Evolutionary conservation across 2,888 invertebrate genomes (phyloP), one percentile per base, ranked within the genome.

Genomic region (Trichogramma evanescens): DNA sequence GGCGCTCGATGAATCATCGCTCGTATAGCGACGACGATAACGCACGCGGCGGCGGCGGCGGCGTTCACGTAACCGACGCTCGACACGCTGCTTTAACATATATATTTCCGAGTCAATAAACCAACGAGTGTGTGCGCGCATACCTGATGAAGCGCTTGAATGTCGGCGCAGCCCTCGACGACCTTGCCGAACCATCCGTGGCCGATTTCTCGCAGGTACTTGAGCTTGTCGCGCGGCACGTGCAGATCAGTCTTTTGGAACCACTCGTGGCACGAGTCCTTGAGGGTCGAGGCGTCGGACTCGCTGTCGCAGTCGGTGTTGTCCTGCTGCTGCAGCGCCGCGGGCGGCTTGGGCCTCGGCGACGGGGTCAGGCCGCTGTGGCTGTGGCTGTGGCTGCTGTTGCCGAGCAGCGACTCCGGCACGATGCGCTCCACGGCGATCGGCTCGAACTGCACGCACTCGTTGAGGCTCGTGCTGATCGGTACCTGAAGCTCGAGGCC

Each of bases 101-200:
- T 26, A 26, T 26, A 26, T 26, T 26, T 26, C 26, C 26, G 26
- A 26, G 26, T 26, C 26, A 26, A 26, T 26, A 26, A 26, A 26
- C 26, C 26, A 26, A 26, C 26, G 26, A 26, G 26, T 26, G 26
- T 26, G 26, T 26, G 26, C 26, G 26, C 43, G 10, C 51, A 53
- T 56, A 64, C 64, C 51, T 58, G 10, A 49, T 65, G 64, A 39
- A 58, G 63, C 40, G 55, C 54, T 40, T 64, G 64, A 4, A 77
- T 64, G 51, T 75, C 72, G 2, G 90, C 85, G 70, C 89, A 88
- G 6, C 91, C 90, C 78, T 89, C 89, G 4, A 92, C 87, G 10
- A 91, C 90, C 86, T 89, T 87, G 58, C 93, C 93, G 78, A 92
- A 93, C 91, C 92, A 92, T 49, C 92, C 91, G 66, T 85, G 84